A percentile compares a stretch with the other conserved stretches of the same genome.
These are phyloP conservation scores for Heliconius charithonia DNA, from an alignment of 2,888 invertebrate species.

Conservation along the genomic window DNA sequence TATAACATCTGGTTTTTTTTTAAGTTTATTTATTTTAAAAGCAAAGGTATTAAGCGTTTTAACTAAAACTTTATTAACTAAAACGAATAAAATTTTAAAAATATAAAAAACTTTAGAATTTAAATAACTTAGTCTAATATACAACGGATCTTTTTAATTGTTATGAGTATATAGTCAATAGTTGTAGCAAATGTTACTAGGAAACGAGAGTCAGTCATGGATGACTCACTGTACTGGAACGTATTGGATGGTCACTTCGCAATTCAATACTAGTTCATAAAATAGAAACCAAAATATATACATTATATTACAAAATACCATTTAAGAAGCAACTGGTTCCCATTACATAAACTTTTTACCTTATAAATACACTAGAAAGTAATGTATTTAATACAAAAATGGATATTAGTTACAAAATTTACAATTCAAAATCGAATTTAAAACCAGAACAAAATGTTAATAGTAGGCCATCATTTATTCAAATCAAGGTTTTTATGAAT, in stretches of 20 bases:
- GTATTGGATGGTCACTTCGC: constrained; percentile 50
- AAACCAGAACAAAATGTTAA: too few relatives aligned
- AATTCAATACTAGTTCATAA: constrained; percentile 5
- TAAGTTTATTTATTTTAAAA: too few relatives aligned
- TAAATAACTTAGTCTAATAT: not conserved
- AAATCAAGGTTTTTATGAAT: not conserved
- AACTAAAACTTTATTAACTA: too few relatives aligned
- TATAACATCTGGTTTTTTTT: too few relatives aligned
- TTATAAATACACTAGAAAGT: not conserved
- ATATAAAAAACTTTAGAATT: too few relatives aligned
- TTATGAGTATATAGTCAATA: not conserved
- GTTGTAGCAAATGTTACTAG: constrained; percentile 18
- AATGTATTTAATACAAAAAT: too few relatives aligned
- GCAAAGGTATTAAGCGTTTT: too few relatives aligned
- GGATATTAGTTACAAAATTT: too few relatives aligned
- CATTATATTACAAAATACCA: not conserved
- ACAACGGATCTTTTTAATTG: not conserved
- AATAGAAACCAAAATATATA: not conserved
- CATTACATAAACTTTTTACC: not conserved
- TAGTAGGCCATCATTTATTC: not conserved
- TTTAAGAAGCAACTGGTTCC: not conserved
- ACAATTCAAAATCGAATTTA: too few relatives aligned
- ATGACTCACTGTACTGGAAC: constrained; percentile 64
- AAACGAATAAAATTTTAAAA: too few relatives aligned
- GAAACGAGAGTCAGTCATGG: constrained; percentile 41